Conservation (phyloP, 2,113 vertebrate genomes). For the Meriones unguiculatus region DNA sequence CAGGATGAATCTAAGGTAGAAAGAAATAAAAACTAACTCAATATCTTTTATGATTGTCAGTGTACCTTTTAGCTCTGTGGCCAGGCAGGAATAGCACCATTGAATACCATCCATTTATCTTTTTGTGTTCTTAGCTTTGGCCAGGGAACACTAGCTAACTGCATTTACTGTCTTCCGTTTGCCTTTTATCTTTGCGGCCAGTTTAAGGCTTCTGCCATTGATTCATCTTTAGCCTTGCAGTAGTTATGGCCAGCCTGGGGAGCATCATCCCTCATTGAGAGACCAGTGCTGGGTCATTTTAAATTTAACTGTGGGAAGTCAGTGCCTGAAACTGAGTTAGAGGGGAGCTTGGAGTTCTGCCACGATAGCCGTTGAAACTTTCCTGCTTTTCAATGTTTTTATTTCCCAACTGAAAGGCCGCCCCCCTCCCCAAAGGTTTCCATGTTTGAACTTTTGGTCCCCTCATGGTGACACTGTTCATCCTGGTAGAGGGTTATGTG, state of each 20-base stretch:
- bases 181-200: not conserved
- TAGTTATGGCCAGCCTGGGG: not conserved
- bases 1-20: not conserved
- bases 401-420: not conserved
- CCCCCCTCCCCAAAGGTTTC: not conserved
- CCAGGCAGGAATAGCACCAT: not conserved
- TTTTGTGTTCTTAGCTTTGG: not conserved
- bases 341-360: not conserved
- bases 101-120: not conserved
- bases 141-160: not conserved
- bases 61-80: not conserved
- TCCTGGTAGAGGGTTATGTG: not conserved
- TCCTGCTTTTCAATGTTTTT: not conserved
- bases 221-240: not conserved
- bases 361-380: not conserved
- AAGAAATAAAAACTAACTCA: not conserved
- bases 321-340: not conserved
- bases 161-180: not conserved
- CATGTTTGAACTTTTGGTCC: not conserved
- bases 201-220: not conserved
- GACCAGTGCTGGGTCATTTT: not conserved
- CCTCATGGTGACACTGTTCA: not conserved
- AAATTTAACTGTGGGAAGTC: not conserved
- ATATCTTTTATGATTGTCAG: not conserved
- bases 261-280: not conserved